These are phyloP conservation scores for Ophthalmolycus amberensis DNA, from an alignment of 2,113 vertebrate genomes.

Conservation along the genomic window DNA sequence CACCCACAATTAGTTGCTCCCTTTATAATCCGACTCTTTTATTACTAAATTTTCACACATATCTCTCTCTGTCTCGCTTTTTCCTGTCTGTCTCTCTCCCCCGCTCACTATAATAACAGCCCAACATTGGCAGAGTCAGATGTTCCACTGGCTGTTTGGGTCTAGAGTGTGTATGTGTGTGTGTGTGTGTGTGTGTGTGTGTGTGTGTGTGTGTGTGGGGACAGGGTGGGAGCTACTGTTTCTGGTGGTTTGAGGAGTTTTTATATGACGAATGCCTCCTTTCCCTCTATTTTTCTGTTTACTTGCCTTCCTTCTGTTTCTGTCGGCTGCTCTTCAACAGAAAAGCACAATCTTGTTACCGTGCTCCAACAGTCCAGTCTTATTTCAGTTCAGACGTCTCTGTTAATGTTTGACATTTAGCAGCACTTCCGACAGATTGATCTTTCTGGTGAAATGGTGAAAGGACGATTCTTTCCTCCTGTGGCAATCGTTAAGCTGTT, in stretches of 20 bases:
- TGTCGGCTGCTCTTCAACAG: not conserved
- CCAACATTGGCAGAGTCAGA: constrained; percentile 39
- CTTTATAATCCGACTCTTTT: not conserved
- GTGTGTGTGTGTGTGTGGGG: constrained; percentile 16
- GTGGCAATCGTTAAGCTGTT: not conserved
- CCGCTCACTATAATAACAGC: constrained; percentile 37
- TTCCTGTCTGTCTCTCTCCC: not conserved
- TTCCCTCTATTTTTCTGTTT: not conserved
- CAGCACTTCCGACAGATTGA: not conserved
- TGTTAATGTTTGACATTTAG: not conserved
- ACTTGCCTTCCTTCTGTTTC: not conserved
- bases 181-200: constrained; percentile 35
- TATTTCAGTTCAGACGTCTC: not conserved
- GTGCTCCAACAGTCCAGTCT: not conserved
- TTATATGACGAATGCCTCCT: not conserved
- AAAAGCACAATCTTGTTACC: not conserved
- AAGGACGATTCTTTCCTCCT: too few relatives aligned
- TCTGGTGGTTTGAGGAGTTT: constrained; percentile 40
- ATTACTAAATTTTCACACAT: not conserved
- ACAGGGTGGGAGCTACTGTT: constrained; percentile 45
- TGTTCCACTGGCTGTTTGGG: constrained; percentile 61
- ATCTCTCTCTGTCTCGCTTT: not conserved
- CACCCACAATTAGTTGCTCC: not conserved
- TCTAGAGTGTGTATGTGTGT: not conserved
- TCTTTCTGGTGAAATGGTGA: not conserved